Evolutionary conservation across 2,888 invertebrate species (phyloP), one percentile per base, ranked within the genome.

Genomic region (Pantelozetes paolii): DNA sequence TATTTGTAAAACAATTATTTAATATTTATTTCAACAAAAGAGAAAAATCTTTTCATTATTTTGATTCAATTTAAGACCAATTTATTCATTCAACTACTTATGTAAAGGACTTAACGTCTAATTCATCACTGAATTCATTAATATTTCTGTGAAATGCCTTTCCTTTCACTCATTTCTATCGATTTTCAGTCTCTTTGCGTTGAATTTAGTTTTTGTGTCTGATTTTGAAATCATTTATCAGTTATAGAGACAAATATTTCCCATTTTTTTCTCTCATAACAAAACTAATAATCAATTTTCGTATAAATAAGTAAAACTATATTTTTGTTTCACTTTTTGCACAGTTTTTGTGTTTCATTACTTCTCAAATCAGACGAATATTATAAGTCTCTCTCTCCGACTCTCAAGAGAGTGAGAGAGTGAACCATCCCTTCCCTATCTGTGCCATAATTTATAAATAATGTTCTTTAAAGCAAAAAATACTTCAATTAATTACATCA

Each of bases 381-480:
- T 30, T 30, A 62, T 23, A 5, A 54, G 54, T n/a, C 54, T 23
- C 54, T 50, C 50, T 50, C 50, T 50, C 50, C 15, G 20, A 6
- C 15, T 45, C 45, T 15, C 45, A 26, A 11, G 23, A 23, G 26
- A 54, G 2, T 8, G 20, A 40, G 40, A 40, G n/a, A n/a, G n/a
- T n/a, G n/a, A n/a, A n/a, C n/a, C n/a, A 15, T 18, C 18, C 45
- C 6, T 2, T 45, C 15, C 8, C 45, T 45, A 45, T 11, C 32
- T 32, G 32, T 32, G 62, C 62, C 62, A 62, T 62, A 62, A 62
- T 62, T 62, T 62, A 62, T 62, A 62, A 62, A 62, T 62, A 62
- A 62, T 62, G 62, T 62, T 62, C 62, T 62, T 32, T 62, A 62
- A 62, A 62, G 62, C 62, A 62, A 62, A 62, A 62, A 62, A 62